phyloP scores from a whole-genome alignment of 2,113 vertebrate species.

The Albula glossodonta region DNA sequence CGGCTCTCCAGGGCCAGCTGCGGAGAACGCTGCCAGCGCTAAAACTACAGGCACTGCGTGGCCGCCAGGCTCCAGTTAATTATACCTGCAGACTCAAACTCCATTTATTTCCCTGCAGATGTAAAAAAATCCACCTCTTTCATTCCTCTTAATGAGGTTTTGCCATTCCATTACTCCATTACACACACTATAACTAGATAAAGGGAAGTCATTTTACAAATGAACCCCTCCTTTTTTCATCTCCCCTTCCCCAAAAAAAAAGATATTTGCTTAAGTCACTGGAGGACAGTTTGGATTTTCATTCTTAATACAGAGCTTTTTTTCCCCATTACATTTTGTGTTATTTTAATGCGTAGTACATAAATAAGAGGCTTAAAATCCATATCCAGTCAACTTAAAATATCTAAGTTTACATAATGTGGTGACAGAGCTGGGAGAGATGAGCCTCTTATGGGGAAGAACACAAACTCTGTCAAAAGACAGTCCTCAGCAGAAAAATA shows the following conservation, averaged over 20 bases:
- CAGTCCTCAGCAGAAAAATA: too few species aligned
- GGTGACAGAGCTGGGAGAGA: too few species aligned
- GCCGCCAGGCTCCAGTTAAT: not conserved
- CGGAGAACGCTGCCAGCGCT: not conserved
- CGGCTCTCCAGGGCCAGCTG: not conserved
- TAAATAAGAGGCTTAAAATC: too few species aligned
- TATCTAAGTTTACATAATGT: not conserved
- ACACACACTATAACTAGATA: not conserved
- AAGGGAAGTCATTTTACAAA: constrained; percentile 4
- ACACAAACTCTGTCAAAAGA: too few species aligned
- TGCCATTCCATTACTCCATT: constrained; percentile 9
- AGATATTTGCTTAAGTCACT: not conserved
- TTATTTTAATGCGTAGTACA: not conserved
- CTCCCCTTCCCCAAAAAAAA: not conserved
- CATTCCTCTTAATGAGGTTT: constrained; percentile 3
- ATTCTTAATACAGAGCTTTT: not conserved
- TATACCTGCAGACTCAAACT: not conserved
- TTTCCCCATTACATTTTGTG: not conserved
- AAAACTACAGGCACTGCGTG: not conserved
- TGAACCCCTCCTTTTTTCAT: not conserved
- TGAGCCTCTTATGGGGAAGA: too few species aligned
- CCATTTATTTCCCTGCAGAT: constrained; percentile 1
- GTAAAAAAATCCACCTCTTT: not conserved
- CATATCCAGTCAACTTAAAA: not conserved
- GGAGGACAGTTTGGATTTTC: not conserved